Evolutionary conservation across 2,888 invertebrate species (phyloP), one percentile per base, ranked within the genome.

Genomic region (Ophion slaviceki): DNA sequence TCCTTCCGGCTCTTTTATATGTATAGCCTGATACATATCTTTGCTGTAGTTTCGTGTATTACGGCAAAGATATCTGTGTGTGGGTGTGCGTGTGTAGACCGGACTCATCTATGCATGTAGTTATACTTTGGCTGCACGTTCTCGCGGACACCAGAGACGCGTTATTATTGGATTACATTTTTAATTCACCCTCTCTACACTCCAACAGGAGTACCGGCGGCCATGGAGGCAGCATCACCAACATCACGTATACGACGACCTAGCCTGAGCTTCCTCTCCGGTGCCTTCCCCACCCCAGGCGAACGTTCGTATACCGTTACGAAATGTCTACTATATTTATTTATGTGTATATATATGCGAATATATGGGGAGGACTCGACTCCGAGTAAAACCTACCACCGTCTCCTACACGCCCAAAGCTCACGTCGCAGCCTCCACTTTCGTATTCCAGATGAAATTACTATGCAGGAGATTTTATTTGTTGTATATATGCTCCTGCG

Each of bases 131-230:
- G 70, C 67, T 86, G 80, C 80, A 86, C 83, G 86, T 86, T 86
- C 82, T 83, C 80, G 85, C 91, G 92, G 92, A 92, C 92, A 92
- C 92, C 92, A 92, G 93, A 92, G 93, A 93, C 93, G 92, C 93
- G 92, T 93, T 93, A 93, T 93, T 93, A 94, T 93, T 93, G 93
- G 93, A 94, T 93, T 94, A 93, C 93, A 93, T 94, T 94, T 94
- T 93, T 94, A 94, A 94, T 93, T 93, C 93, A 91, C 91, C 92
- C 93, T 92, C 92, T 92, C 92, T 90, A 88, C 87, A 87, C 88
- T 82, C 62, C 17, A 67, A 70, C 59, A 80, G 75, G 47, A 76
- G 66, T 71, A 83, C 74, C 86, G 87, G 84, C 84, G 66, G 61
- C 59, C 82, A 68, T 62, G 83, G 83, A 85, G 1, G 53, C 17